Evolutionary conservation across 23 tunicate species (phyloP).

Genomic region (Trididemnum miniatum): DNA sequence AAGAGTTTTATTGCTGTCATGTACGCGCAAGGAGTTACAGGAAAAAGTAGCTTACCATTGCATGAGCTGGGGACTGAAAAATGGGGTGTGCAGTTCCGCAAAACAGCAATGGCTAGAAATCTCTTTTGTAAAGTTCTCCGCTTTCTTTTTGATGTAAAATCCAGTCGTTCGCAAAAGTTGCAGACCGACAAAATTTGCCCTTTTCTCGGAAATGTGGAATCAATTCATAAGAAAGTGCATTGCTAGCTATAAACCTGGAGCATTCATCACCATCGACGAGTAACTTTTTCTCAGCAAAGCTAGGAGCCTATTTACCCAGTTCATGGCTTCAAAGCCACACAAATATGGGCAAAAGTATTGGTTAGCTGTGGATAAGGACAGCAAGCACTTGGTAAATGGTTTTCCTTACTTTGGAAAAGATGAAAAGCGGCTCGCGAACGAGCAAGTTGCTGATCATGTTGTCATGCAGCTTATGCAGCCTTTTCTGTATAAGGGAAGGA

Average conservation of each 20-base stretch:
- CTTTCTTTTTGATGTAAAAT: slow-evolving; percentile 22
- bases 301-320: slow-evolving; percentile 18
- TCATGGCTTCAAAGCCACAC: slow-evolving; percentile 33
- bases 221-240: not conserved
- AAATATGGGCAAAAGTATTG: slow-evolving; percentile 27
- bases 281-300: slow-evolving; percentile 28
- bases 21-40: slow-evolving; percentile 30
- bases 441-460: slow-evolving; percentile 24
- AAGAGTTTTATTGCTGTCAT: slow-evolving; percentile 32
- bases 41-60: slow-evolving; percentile 32
- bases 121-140: slow-evolving; percentile 33
- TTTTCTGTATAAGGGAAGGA: slow-evolving; percentile 23
- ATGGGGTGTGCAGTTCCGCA: slow-evolving; percentile 19
- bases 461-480: slow-evolving; percentile 16
- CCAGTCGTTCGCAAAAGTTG: slow-evolving; percentile 22
- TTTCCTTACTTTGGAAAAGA: slow-evolving; percentile 25
- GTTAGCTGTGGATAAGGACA: slow-evolving; percentile 31
- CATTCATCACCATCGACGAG: slow-evolving; percentile 23
- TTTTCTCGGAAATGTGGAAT: slow-evolving; percentile 8
- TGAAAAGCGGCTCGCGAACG: slow-evolving; percentile 15
- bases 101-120: slow-evolving; percentile 24
- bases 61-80: slow-evolving; percentile 34
- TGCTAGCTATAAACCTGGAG: slow-evolving; percentile 20
- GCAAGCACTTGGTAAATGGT: slow-evolving; percentile 30
- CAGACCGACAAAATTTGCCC: slow-evolving; percentile 29